These are phyloP conservation scores for Heterotilapia buettikoferi DNA, from an alignment of 2,113 vertebrate species.

Conservation along the genomic window DNA sequence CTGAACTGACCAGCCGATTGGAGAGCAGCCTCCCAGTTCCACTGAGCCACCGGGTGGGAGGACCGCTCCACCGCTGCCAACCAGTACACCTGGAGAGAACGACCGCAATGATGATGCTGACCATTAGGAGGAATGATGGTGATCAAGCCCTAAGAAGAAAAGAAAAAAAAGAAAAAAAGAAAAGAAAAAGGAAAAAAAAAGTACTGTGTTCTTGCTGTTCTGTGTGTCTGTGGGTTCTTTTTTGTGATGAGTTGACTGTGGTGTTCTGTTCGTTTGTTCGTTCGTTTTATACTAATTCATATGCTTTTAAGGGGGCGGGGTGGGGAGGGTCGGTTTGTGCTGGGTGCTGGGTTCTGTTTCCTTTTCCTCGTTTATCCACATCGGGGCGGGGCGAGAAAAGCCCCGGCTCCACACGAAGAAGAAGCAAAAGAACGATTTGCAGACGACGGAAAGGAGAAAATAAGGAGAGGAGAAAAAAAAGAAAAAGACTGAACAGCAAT, in stretches of 20 bases:
- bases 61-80: slow-evolving; percentile 28
- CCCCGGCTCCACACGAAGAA: slow-evolving; percentile 2
- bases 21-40: slow-evolving; percentile 46
- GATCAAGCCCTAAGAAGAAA: slow-evolving; percentile 10
- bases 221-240: slow-evolving; percentile 74
- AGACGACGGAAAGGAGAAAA: slow-evolving; percentile 43
- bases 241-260: slow-evolving; percentile 77
- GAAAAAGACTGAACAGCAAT: slow-evolving; percentile 58
- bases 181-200: slow-evolving; percentile 29
- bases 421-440: slow-evolving; percentile 49
- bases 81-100: slow-evolving; percentile 44
- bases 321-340: background rate
- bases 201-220: slow-evolving; percentile 75
- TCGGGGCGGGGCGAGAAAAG: slow-evolving; percentile 1
- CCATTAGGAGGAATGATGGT: slow-evolving; percentile 42
- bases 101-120: slow-evolving; percentile 36
- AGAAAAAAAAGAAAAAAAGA: slow-evolving; percentile 17
- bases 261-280: slow-evolving; percentile 68
- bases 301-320: slow-evolving; percentile 47
- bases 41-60: slow-evolving; percentile 48
- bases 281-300: slow-evolving; percentile 74
- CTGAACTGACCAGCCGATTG: slow-evolving; percentile 61
- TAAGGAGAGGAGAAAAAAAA: slow-evolving; percentile 5
- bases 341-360: slow-evolving; percentile 49
- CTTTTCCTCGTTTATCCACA: slow-evolving; percentile 42